Base-by-base conservation (phyloP, 53 echinoderm and acorn worm species). In the Apostichopus leukothele region DNA sequence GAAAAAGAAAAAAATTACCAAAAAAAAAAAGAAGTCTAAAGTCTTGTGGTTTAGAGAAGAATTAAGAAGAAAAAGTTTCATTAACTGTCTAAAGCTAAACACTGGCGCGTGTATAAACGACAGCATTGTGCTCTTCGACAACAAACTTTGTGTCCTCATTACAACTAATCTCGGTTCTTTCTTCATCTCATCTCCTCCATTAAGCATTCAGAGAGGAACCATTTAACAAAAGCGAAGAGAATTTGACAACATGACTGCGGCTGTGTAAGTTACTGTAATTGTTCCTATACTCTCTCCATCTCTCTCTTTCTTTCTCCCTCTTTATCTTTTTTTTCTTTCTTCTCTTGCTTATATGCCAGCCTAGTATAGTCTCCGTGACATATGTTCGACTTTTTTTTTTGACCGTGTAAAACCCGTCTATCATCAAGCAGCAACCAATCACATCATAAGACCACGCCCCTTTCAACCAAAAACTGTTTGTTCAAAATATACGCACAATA, bases 401-500 rank as follows among this genome's bases (percentile, higher is more conserved):
- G 39, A 3, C 39, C 39, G 54, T 59, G 71, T 71, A 71, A 16
- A 57, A 57, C 39, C 71, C 71, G 71, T 71, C 71, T n/a, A 71
- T 71, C 71, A 71, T n/a, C 71, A 19, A 13, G n/a, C n/a, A 19
- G 6, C 71, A 67, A 85, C 85, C 85, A 85, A 85, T 85, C 85
- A 66, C 71, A 50, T n/a, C 21, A 18, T 11, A 39, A 66, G 39
- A 60, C 85, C 85, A 59, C 85, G 85, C 85, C 85, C 67, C 85
- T 39, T 67, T 26, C 67, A 66, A 85, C 67, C 39, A 39, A 67
- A 67, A 67, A 67, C 50, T 85, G 85, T 85, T 85, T 85, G 85
- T 85, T 85, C 85, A 85, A 67, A 39, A 84, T 22, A 66, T 25
- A 67, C 85, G 66, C 67, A 81, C 81, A 81, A 81, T 81, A 81